Base-by-base conservation (phyloP, 2,888 invertebrate genomes). In the Altica lythri region DNA sequence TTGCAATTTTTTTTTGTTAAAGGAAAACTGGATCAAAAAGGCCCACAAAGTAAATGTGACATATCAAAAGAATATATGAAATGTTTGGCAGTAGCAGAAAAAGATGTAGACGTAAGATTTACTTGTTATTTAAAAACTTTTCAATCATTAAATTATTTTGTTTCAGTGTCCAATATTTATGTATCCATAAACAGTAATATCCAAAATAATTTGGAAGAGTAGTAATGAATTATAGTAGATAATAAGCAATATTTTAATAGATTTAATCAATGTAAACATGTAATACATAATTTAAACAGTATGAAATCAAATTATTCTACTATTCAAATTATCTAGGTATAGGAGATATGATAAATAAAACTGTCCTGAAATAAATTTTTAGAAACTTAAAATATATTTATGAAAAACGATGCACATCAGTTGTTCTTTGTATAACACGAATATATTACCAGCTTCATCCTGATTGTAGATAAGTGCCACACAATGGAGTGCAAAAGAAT, bases 51-150 rank as follows among this genome's bases (percentile, higher is more conserved):
- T 22, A 67, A 64, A 50, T 72, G 72, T 34, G 67, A 70, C 17
- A 57, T 68, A 13, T 42, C 64, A 2, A 45, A 60, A 4, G 65
- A 72, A 59, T 71, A 67, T 44, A 61, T 69, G 53, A 68, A 70
- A 52, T 72, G 72, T 50, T 48, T 69, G 18, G 63, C 67, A 9
- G 13, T 57, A 22, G 54, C 51, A 13, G 56, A 59, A 43, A 49
- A 49, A 30, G 48, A 54, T 3, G 50, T 57, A 12, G 57, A 61
- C 3, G 66, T 66, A 53, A 59, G 61, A n/a, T 34, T 12, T 10
- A 8, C 8, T 10, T n/a, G n/a, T 27, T 9, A 9, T 27, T 27
- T 27, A 27, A 2, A 27, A 27, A 9, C 2, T 27, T 27, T 4
- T n/a, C 27, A 19, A 19, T 19, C 6, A 19, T 5, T 19, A 13